Evolutionary conservation across 2,888 invertebrate genomes (phyloP), one percentile per base, ranked within the genome.

Genomic region (Spilosoma lubricipeda): DNA sequence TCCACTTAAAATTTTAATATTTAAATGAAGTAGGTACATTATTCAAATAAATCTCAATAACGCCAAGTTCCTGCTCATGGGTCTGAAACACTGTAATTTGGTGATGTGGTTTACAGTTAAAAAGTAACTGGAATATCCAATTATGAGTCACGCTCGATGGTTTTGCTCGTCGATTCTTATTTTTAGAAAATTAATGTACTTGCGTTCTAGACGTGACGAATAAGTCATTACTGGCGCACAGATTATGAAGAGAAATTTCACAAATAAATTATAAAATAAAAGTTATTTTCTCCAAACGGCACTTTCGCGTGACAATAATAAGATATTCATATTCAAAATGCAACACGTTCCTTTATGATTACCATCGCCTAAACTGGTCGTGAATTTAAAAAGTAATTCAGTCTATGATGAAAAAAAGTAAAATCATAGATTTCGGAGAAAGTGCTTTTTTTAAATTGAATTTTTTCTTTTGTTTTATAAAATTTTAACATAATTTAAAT

Each of bases 161-260:
- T 56, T 56, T 39, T n/a, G 8, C 36, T 52, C 9, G 56, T 59
- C 27, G 27, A 56, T 27, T 39, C 13, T 69, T 36, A 69, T 36
- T 70, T 56, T 69, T 56, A 56, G 69, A 56, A 70, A 70, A 59
- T 39, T 70, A 27, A 63, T 39, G 56, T 70, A 70, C 69, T 52
- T 9, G 56, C 33, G n/a, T 13, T 69, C 36, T 39, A 27, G 56
- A 59, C 69, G 69, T 70, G 56, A 70, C 39, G 56, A 59, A 59
- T 59, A 59, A 59, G 56, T 59, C n/a, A 27, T 70, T 59, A 70
- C 33, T 39, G 69, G 36, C 52, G n/a, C 36, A 59, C 33, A 36
- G 0, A 8, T 39, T 56, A 13, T 27, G 8, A 7, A n/a, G 13
- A 69, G 69, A 56, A 70, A 39, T 59, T 39, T 59, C 9, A 27